Base-by-base conservation (phyloP, 2,797 vertebrate genomes). In the Dendrocincla fuliginosa region DNA sequence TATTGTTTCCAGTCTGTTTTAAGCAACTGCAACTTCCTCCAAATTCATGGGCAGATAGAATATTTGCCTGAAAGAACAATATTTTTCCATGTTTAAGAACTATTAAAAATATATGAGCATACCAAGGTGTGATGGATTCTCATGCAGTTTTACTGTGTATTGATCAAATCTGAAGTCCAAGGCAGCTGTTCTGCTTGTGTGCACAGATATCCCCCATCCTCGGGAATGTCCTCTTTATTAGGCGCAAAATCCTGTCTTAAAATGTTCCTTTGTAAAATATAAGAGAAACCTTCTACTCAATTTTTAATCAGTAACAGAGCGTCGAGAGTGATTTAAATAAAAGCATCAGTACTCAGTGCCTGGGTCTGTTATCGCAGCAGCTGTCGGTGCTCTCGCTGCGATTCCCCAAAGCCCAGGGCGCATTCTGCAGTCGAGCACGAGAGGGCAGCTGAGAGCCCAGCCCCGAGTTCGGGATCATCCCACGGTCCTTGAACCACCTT, bases 1-100 rank as follows among this genome's bases (percentile, higher is more conserved):
- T 80, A 96, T 98, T 15, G 96, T 99, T 61, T 94, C 99, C 27
- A 96, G 87, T 59, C 87, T 98, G 70, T 98, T 98, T 93, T 98
- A 88, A 97, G 57, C 20, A 63, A 19, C 46, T 71, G 30, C 91
- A 97, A 24, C 97, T 64, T 84, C 57, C 33, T 93, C 59, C 42
- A 71, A 28, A 68, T 32, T 33, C 41, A 12, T 19, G 46, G 27
- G 4, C 28, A 32, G n/a, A 44, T 10, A 25, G 42, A 42, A 2
- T 33, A 37, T 37, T 75, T 75, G 16, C 32, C 69, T 95, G 77
- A 70, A 90, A 84, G 13, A 79, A 30, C 0, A 76, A 11, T 30
- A 35, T 75, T 81, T 87, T 79, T 70, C 52, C 23, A 0, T n/a
- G 50, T 32, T 16, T 15, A 84, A 84, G 18, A 37, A 49, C 5